Conservation (phyloP, 2,113 vertebrate genomes). For the Cromileptes altivelis region DNA sequence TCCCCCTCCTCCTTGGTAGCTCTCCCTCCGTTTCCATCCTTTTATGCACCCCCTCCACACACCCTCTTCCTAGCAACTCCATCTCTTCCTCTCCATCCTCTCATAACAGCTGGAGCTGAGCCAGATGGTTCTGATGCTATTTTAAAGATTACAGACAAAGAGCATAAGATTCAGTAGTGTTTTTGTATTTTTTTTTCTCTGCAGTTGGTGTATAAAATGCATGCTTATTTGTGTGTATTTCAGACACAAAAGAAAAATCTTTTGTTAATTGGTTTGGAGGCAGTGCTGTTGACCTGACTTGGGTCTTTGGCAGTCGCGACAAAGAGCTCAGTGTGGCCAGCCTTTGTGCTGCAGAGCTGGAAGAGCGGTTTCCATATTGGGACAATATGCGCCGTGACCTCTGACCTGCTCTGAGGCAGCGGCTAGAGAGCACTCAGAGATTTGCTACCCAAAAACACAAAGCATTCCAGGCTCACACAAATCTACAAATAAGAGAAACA, state of each 20-base stretch:
- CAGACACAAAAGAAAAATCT: constrained; percentile 49
- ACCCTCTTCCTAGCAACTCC: constrained; percentile 56
- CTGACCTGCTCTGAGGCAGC: constrained; percentile 68
- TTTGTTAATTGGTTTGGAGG: constrained; percentile 62
- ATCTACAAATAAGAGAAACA: constrained; percentile 50
- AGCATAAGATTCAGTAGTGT: constrained; percentile 17
- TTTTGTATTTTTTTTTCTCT: constrained; percentile 27
- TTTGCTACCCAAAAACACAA: constrained; percentile 63
- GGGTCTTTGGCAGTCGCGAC: constrained; percentile 69
- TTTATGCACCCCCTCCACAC: constrained; percentile 51
- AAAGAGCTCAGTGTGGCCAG: constrained; percentile 77
- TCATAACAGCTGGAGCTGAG: constrained; percentile 69
- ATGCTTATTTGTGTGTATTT: constrained; percentile 32
- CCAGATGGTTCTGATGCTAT: constrained; percentile 68
- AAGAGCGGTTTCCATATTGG: constrained; percentile 77
- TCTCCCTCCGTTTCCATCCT: constrained; percentile 66
- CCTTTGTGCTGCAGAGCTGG: constrained; percentile 66
- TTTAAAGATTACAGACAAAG: constrained; percentile 59
- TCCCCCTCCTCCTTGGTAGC: constrained; percentile 58
- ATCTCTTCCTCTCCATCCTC: constrained; percentile 60
- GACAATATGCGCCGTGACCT: constrained; percentile 78
- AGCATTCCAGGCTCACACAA: constrained; percentile 52
- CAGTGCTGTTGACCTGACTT: constrained; percentile 62
- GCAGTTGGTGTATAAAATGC: neutral
- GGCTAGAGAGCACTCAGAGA: constrained; percentile 48